A percentile compares a stretch with the other conserved stretches of the same genome.
These are phyloP conservation scores for Pheosia gnoma DNA, from an alignment of 2,888 invertebrate species.

Conservation along the genomic window DNA sequence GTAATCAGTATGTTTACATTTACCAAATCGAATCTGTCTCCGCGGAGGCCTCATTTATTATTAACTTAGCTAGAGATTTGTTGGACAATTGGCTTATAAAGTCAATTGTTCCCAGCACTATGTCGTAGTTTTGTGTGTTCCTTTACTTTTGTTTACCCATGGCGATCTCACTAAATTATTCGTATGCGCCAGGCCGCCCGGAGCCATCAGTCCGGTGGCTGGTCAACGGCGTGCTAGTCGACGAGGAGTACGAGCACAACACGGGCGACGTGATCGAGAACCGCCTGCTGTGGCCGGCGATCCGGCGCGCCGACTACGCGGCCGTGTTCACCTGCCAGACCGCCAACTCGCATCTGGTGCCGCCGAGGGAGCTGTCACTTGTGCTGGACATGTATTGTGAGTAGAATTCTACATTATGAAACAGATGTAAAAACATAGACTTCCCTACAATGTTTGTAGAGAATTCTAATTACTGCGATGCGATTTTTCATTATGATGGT, in stretches of 20 bases:
- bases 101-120: background rate
- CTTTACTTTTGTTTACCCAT: too few species aligned
- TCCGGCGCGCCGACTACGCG: conserved; percentile 91
- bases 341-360: conserved; percentile 92
- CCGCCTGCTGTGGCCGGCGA: conserved; percentile 89
- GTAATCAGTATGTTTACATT: conserved; percentile 41
- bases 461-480: conserved; percentile 7
- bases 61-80: background rate
- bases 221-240: conserved; percentile 90
- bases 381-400: conserved; percentile 92
- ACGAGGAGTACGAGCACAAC: conserved; percentile 93
- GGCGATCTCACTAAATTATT: too few species aligned
- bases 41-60: conserved; percentile 5
- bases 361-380: conserved; percentile 90
- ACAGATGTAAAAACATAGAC: too few species aligned
- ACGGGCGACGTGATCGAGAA: conserved; percentile 95
- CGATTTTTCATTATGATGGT: background rate
- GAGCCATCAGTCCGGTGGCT: conserved; percentile 93
- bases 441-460: too few species aligned
- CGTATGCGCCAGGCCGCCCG: conserved; percentile 85
- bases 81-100: conserved; percentile 3
- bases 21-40: conserved; percentile 27
- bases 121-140: too few species aligned
- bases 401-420: conserved; percentile 58
- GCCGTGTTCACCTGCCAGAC: conserved; percentile 95